Percentiles rank a stretch among this genome's conserved stretches.
Evolutionary conservation across 2,888 invertebrate genomes (phyloP).

Genomic region (Synanthedon andrenaeformis): DNA sequence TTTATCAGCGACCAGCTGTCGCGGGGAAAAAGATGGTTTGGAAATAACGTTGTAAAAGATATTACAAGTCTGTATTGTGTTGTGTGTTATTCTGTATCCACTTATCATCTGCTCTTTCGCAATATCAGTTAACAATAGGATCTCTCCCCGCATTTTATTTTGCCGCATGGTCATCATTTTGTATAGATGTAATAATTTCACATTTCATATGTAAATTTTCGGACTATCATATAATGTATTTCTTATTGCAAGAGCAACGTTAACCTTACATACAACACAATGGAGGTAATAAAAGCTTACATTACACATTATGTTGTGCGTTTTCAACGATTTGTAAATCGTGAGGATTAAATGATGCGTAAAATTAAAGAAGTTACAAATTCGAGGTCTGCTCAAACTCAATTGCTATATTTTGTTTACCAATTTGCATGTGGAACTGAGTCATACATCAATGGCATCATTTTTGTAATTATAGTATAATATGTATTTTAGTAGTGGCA

Average conservation of each 20-base stretch:
- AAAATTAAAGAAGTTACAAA: neutral
- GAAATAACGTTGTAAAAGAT: slow-evolving; percentile 30
- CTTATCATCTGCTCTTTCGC: slow-evolving; percentile 35
- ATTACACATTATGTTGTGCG: neutral
- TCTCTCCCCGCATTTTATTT: slow-evolving; percentile 11
- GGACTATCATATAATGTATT: neutral
- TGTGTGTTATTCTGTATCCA: slow-evolving; percentile 28
- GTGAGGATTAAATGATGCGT: neutral
- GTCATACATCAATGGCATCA: too few species aligned
- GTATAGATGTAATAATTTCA: slow-evolving; percentile 1
- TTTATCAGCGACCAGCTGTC: slow-evolving; percentile 38
- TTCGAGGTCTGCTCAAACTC: neutral
- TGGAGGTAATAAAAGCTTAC: neutral
- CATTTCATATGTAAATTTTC: neutral
- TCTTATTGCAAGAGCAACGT: too few species aligned
- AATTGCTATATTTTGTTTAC: neutral
- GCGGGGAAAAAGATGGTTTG: slow-evolving; percentile 33
- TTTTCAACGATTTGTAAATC: neutral
- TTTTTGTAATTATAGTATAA: too few species aligned
- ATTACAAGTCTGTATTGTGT: neutral
- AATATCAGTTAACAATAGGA: slow-evolving; percentile 7
- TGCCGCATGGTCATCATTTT: slow-evolving; percentile 11
- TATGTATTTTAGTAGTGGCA: too few species aligned
- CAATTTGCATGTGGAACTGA: too few species aligned
- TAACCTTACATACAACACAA: neutral